Percentiles rank a stretch among this genome's conserved stretches.
phyloP scores from a whole-genome alignment of 2,888 invertebrate species.

The Prenolepis imparis region DNA sequence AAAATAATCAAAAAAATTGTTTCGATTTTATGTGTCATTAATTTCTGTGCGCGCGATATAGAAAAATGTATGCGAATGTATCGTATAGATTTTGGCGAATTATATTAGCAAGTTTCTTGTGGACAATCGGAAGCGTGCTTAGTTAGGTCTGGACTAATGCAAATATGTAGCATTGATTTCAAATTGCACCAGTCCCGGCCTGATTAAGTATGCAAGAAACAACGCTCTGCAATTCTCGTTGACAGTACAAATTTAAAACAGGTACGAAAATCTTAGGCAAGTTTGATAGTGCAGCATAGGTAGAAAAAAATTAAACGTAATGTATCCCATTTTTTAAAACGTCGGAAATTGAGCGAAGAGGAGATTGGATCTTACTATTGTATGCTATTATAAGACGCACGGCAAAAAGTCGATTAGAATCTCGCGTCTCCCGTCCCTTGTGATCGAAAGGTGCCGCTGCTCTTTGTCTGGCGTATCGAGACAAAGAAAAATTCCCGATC shows the following conservation, averaged over 20 bases:
- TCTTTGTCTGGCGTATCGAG: constrained; percentile 75
- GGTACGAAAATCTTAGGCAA: constrained; percentile 3
- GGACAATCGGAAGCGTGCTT: constrained; percentile 59
- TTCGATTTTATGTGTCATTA: not conserved
- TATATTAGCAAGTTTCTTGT: not conserved
- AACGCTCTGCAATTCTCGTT: constrained; percentile 49
- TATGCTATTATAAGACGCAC: constrained; percentile 57
- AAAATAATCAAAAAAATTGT: not conserved
- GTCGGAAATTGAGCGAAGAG: constrained; percentile 57
- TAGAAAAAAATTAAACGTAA: not conserved
- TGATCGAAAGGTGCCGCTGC: constrained; percentile 55
- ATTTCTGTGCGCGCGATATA: not conserved
- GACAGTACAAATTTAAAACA: not conserved
- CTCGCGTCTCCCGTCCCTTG: constrained; percentile 36
- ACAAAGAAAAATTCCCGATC: constrained; percentile 79
- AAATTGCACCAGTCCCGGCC: constrained; percentile 87
- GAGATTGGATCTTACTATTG: constrained; percentile 57
- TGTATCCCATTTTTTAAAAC: not conserved
- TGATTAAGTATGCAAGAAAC: constrained; percentile 81
- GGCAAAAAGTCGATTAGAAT: constrained; percentile 52
- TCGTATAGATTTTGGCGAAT: not conserved
- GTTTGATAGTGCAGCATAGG: not conserved
- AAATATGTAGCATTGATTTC: constrained; percentile 85
- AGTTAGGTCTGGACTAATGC: constrained; percentile 86
- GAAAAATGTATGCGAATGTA: constrained; percentile 1